Percentiles rank a stretch among this genome's conserved stretches.
These are phyloP conservation scores for Pelagia noctiluca DNA, from an alignment of 30 jellyfish, hydroid and myxozoan genomes.

Conservation along the genomic window DNA sequence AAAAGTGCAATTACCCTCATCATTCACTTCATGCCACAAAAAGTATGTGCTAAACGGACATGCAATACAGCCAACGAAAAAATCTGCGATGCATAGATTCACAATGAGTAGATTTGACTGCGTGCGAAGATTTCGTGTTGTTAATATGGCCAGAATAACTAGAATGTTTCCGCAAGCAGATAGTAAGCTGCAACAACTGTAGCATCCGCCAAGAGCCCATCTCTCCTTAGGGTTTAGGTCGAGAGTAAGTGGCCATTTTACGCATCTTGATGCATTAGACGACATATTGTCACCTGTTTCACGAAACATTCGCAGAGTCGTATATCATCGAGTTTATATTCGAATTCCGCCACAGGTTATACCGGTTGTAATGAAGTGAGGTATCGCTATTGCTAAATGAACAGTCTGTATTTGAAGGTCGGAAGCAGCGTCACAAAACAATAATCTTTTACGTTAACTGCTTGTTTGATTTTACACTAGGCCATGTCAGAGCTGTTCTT, in stretches of 20 bases:
- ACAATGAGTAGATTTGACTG: slow-evolving; percentile 32
- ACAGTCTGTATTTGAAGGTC: too few relatives aligned
- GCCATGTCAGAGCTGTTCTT: too few relatives aligned
- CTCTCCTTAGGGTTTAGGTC: not conserved
- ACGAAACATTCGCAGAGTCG: too few relatives aligned
- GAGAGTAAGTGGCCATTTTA: slow-evolving; percentile 45
- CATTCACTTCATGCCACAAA: slow-evolving; percentile 38
- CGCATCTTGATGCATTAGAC: slow-evolving; percentile 8
- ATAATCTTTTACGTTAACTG: too few relatives aligned
- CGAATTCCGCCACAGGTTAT: too few relatives aligned
- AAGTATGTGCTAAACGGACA: slow-evolving; percentile 37
- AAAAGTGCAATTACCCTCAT: slow-evolving; percentile 18
- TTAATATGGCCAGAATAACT: slow-evolving; percentile 5
- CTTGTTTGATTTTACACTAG: too few relatives aligned
- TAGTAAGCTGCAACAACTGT: slow-evolving; percentile 19
- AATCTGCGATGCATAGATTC: slow-evolving; percentile 47
- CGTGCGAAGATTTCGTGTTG: slow-evolving; percentile 13
- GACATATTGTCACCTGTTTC: too few relatives aligned
- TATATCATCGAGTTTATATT: too few relatives aligned
- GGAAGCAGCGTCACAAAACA: too few relatives aligned
- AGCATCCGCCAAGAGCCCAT: slow-evolving; percentile 47
- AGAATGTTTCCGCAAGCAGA: slow-evolving; percentile 27
- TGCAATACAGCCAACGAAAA: slow-evolving; percentile 37
- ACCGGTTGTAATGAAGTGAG: too few relatives aligned
- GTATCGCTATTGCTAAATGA: too few relatives aligned